Evolutionary conservation across 1,140 invertebrate species (phyloP), one percentile per base, ranked within the genome.

Genomic region (Hyphantria cunea): DNA sequence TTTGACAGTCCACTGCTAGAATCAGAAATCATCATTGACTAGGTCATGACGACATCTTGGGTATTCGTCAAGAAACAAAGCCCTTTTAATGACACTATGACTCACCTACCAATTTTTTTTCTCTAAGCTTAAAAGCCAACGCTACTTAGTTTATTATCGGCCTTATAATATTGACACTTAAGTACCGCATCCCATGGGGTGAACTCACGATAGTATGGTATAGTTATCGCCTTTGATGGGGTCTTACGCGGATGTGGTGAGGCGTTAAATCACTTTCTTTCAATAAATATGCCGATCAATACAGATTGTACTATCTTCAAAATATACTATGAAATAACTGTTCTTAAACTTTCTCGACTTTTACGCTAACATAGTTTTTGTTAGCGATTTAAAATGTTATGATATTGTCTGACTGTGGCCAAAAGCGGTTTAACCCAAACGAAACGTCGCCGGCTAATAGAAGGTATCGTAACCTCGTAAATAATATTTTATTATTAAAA

Each of bases 211-310:
- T 76, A 82, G 81, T 81, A 81, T 76, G 75, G 76, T 75, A 66
- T 62, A 72, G 64, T 77, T 77, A 76, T 79, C 68, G 64, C 54
- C 59, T 77, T 86, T 86, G 80, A 86, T 82, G 75, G 66, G 71
- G 8, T 55, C 51, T 53, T 63, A 66, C 39, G 41, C 59, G 54
- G 61, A 64, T 64, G 37, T 64, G 45, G 33, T 37, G 56, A 42
- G n/a, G 37, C 48, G 47, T 60, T 51, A 51, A 60, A 60, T 60
- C 56, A 60, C 48, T 60, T 51, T 33, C 39, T 42, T 50, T 51
- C 34, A 45, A 50, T 50, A 60, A 51, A 51, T 42, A 44, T 42
- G n/a, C 55, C 39, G 33, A 49, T 58, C 39, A 48, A 47, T n/a
- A 0, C 32, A 58, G 45, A 49, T 58, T 58, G 49, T 58, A 34